Evolutionary conservation across 2,888 invertebrate genomes (phyloP).

Genomic region (Atherix ibis): DNA sequence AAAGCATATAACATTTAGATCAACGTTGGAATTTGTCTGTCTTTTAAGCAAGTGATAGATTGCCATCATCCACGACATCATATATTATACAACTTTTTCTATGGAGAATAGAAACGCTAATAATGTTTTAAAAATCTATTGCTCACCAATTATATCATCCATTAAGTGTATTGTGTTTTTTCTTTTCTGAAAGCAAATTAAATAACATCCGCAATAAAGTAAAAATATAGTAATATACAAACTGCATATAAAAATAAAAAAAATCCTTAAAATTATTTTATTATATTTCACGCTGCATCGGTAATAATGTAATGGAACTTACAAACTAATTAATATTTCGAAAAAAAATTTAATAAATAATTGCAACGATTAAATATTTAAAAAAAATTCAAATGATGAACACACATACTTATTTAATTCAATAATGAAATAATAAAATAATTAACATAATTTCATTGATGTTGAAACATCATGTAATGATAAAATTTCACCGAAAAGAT

Average conservation of each 20-base stretch:
- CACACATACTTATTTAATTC: not conserved
- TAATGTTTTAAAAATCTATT: too few species aligned
- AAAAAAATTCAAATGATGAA: not conserved
- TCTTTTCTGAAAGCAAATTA: too few species aligned
- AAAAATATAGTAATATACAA: slow-evolving; percentile 6
- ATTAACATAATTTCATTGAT: not conserved
- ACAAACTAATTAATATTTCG: slow-evolving; percentile 1
- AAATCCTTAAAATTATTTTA: slow-evolving; percentile 9
- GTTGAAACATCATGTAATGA: too few species aligned
- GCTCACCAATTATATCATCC: too few species aligned
- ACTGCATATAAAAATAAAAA: slow-evolving; percentile 4
- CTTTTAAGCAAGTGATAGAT: too few species aligned
- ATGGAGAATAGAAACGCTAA: too few species aligned
- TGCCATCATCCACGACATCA: slow-evolving; percentile 13
- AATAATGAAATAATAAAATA: not conserved
- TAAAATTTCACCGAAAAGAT: too few species aligned
- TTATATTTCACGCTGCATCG: slow-evolving; percentile 13
- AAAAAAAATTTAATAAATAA: not conserved
- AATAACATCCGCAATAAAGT: too few species aligned
- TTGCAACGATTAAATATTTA: not conserved
- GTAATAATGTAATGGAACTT: slow-evolving; percentile 8
- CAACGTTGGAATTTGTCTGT: too few species aligned
- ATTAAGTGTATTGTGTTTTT: too few species aligned
- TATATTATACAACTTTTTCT: slow-evolving; percentile 11
- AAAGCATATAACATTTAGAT: too few species aligned